phyloP scores from a whole-genome alignment of 2,888 invertebrate species.

The Mesoligia furuncula region DNA sequence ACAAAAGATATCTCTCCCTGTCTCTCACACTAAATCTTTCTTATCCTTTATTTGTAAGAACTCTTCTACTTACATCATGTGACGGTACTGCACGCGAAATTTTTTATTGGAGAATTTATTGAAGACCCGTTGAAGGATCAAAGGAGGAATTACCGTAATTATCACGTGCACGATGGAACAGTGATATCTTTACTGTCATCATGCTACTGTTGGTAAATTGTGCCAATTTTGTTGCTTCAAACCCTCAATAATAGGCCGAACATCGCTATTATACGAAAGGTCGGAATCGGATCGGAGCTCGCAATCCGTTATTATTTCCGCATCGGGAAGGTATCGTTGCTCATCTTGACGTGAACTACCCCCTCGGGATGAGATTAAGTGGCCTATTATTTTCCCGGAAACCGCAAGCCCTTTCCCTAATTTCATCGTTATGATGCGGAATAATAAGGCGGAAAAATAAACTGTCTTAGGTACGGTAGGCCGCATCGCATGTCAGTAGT shows the following conservation, averaged over 20 bases:
- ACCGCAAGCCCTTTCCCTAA: conserved; percentile 41
- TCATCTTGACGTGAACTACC: conserved; percentile 35
- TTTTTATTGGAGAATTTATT: neutral
- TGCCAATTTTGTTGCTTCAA: neutral
- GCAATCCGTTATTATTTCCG: conserved; percentile 34
- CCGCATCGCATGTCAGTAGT: neutral
- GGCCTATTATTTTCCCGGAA: conserved; percentile 43
- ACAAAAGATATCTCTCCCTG: neutral
- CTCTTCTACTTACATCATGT: neutral
- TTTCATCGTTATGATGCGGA: conserved; percentile 43
- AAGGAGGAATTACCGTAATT: neutral
- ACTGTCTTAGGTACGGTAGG: neutral
- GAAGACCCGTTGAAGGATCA: neutral
- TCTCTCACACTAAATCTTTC: too few species aligned
- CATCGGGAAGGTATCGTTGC: conserved; percentile 4
- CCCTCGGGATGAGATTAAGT: conserved; percentile 34
- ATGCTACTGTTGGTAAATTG: neutral
- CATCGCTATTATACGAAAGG: neutral
- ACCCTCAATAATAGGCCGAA: neutral
- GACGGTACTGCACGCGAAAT: neutral
- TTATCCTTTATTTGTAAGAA: neutral
- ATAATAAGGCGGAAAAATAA: conserved; percentile 35
- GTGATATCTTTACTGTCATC: neutral
- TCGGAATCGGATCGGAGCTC: neutral
- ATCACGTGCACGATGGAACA: neutral